These are phyloP conservation scores for Mormyrus iriodes DNA, from an alignment of 2,113 vertebrate species.

Conservation along the genomic window DNA sequence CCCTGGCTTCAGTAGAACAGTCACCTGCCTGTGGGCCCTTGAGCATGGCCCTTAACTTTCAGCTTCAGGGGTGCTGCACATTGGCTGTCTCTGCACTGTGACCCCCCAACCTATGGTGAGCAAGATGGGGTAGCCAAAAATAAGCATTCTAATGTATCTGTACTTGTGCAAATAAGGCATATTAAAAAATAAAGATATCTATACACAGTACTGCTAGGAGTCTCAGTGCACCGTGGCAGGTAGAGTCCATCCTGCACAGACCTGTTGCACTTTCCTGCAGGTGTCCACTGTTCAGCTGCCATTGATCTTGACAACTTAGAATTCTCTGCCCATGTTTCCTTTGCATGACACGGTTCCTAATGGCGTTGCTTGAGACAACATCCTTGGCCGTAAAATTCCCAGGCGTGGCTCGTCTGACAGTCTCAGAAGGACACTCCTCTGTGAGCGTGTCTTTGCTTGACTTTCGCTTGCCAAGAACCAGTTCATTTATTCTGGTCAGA, in stretches of 20 bases:
- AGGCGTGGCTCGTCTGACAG: neutral
- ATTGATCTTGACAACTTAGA: neutral
- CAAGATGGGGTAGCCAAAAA: too few relatives aligned
- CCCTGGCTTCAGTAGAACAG: too few relatives aligned
- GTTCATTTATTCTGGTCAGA: slow-evolving; percentile 4
- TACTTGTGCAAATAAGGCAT: too few relatives aligned
- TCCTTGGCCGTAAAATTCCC: neutral
- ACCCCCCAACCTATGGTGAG: too few relatives aligned
- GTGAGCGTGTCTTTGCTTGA: neutral
- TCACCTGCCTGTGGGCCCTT: too few relatives aligned
- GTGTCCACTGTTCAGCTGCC: neutral
- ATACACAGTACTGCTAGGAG: neutral
- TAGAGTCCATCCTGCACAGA: neutral
- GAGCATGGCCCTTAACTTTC: too few relatives aligned
- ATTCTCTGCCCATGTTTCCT: neutral
- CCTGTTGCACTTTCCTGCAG: neutral
- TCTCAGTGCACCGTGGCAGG: neutral
- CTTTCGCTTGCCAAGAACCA: neutral
- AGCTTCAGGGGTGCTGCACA: too few relatives aligned
- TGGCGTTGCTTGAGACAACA: neutral
- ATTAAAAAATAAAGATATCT: too few relatives aligned
- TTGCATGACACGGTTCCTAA: neutral
- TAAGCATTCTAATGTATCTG: too few relatives aligned
- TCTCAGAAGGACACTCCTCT: neutral
- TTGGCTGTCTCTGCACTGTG: too few relatives aligned